Evolutionary conservation across 2,113 vertebrate species (phyloP).

Genomic region (Calidris pygmaea): DNA sequence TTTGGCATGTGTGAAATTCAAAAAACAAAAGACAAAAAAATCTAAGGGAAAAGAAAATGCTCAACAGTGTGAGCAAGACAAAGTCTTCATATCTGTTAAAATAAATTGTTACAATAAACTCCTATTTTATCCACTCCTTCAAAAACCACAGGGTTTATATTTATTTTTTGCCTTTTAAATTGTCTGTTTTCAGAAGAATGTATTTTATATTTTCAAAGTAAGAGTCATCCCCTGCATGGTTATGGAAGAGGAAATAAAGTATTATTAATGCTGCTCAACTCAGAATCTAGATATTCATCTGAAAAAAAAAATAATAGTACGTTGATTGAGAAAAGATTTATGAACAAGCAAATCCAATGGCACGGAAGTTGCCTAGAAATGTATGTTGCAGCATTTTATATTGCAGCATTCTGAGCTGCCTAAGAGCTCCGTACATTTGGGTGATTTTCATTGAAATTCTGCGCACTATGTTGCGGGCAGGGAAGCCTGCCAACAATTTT

Average conservation of each 20-base stretch:
- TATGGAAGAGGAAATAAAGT: not conserved
- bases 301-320: slow-evolving; percentile 13
- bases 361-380: not conserved
- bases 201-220: not conserved
- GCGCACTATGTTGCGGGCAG: not conserved
- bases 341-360: slow-evolving; percentile 19
- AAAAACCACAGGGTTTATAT: not conserved
- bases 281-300: not conserved
- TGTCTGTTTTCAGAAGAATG: not conserved
- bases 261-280: not conserved
- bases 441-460: slow-evolving; percentile 63
- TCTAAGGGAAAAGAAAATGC: not conserved
- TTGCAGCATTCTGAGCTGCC: slow-evolving; percentile 16
- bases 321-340: slow-evolving; percentile 22
- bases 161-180: not conserved
- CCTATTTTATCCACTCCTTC: not conserved
- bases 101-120: not conserved
- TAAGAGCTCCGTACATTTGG: slow-evolving; percentile 30
- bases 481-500: slow-evolving; percentile 59
- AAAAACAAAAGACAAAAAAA: not conserved
- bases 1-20: not conserved
- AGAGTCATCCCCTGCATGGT: not conserved
- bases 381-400: not conserved
- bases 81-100: not conserved
- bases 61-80: not conserved